Conservation (phyloP, 2,113 vertebrate species). For the Hydropotes inermis region DNA sequence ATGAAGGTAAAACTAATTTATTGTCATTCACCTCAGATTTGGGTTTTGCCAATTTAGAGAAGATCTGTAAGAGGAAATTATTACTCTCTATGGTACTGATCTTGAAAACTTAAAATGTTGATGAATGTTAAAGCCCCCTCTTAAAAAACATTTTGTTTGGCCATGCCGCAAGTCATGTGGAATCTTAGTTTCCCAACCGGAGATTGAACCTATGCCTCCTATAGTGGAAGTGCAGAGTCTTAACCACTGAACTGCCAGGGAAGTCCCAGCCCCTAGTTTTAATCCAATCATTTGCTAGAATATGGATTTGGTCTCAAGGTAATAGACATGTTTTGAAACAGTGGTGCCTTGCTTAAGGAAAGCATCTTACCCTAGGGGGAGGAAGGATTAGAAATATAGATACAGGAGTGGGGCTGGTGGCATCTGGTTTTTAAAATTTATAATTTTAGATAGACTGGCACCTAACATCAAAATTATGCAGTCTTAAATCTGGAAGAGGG, state of each 20-base stretch:
- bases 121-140: not conserved
- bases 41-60: not conserved
- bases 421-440: not conserved
- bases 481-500: not conserved
- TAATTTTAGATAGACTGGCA: not conserved
- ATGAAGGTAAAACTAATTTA: not conserved
- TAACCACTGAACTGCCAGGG: not conserved
- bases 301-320: not conserved
- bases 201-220: not conserved
- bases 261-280: not conserved
- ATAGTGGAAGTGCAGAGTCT: not conserved
- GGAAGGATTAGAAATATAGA: not conserved
- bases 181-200: not conserved
- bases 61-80: not conserved
- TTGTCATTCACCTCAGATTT: not conserved
- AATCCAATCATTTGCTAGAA: not conserved
- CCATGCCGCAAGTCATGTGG: not conserved
- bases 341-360: not conserved
- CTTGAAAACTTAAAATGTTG: not conserved
- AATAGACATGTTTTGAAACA: not conserved
- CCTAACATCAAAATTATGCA: not conserved
- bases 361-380: not conserved
- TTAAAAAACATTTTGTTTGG: not conserved
- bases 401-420: not conserved
- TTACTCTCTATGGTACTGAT: not conserved